Evolutionary conservation across 2,797 vertebrate species (phyloP).

Genomic region (Sternotherus odoratus): DNA sequence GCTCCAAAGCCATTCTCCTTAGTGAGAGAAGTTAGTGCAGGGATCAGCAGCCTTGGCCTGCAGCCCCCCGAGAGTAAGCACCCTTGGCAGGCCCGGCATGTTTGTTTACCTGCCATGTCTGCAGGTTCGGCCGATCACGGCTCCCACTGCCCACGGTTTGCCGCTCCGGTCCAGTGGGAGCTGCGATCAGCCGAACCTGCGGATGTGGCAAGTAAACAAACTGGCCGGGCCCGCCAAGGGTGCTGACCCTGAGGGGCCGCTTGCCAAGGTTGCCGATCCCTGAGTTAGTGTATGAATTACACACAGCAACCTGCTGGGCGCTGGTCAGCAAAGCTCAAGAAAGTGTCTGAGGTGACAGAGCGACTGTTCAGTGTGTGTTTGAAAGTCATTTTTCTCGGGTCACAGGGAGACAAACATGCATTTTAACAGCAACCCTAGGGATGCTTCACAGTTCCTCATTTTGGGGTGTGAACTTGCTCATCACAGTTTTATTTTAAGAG

Average conservation of each 20-base stretch:
- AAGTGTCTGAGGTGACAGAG: conserved; percentile 15
- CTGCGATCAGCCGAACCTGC: too few relatives aligned
- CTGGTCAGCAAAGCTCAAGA: conserved; percentile 36
- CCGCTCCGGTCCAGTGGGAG: too few relatives aligned
- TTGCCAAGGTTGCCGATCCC: too few relatives aligned
- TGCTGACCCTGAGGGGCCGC: too few relatives aligned
- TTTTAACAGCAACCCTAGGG: background rate
- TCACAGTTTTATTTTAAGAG: conserved; percentile 7
- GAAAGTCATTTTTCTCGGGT: background rate
- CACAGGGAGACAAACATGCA: conserved; percentile 17
- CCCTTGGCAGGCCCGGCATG: too few relatives aligned
- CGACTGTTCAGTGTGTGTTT: conserved; percentile 13
- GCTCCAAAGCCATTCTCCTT: conserved; percentile 51
- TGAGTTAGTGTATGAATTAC: conserved; percentile 50
- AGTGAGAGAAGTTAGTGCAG: conserved; percentile 57
- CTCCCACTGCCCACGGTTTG: too few relatives aligned
- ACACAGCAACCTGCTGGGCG: conserved; percentile 57
- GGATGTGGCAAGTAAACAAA: too few relatives aligned
- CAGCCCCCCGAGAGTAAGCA: too few relatives aligned
- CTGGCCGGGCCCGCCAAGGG: too few relatives aligned
- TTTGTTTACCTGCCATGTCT: too few relatives aligned
- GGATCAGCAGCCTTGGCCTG: too few relatives aligned
- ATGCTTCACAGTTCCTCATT: background rate
- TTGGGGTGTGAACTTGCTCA: background rate
- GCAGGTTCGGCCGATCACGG: too few relatives aligned